Evolutionary conservation across 2,113 vertebrate species (phyloP), one percentile per base, ranked within the genome.

Genomic region (Oncorhynchus tshawytscha): DNA sequence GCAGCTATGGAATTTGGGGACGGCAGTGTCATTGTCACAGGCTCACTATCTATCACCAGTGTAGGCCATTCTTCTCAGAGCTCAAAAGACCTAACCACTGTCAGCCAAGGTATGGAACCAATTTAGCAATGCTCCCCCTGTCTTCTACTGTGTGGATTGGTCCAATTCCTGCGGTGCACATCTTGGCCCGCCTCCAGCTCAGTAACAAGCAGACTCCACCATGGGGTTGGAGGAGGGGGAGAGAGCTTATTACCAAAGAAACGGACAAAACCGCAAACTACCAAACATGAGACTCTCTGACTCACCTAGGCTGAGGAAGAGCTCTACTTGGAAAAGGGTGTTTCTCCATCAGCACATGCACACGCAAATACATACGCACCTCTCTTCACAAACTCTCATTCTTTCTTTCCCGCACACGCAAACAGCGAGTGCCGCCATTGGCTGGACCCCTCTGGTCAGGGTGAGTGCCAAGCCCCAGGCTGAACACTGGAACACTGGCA

Each of bases 51-150:
- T 77, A 54, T 18, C 15, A 54, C 16, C 65, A 69, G 70, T 64
- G 79, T 70, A 9, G 60, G 16, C 57, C 68, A 62, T 66, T 70
- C 82, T 77, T 84, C 78, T 57, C 20, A 20, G 71, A 16, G 67
- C 51, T 54, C 51, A 54, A 67, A 74, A 84, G 27, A 93, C 87
- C 81, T 92, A 88, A 90, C 82, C 80, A 70, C 81, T 82, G 88
- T 90, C 88, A 88, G 87, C 81, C 74, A 77, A 85, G 78, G 80
- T 86, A 90, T 93, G 93, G 91, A 93, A 93, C 74, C 83, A 89
- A 91, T 94, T 92, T 85, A 82, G 73, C 79, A 76, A 83, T 72
- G 73, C 68, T 13, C 68, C 31, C 81, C 87, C 84, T 82, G 84
- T 85, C 84, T 84, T 78, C 88, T 86, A 81, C 84, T 88, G 89